Evolutionary conservation across 2,888 invertebrate species (phyloP).

Genomic region (Conus canariensis): DNA sequence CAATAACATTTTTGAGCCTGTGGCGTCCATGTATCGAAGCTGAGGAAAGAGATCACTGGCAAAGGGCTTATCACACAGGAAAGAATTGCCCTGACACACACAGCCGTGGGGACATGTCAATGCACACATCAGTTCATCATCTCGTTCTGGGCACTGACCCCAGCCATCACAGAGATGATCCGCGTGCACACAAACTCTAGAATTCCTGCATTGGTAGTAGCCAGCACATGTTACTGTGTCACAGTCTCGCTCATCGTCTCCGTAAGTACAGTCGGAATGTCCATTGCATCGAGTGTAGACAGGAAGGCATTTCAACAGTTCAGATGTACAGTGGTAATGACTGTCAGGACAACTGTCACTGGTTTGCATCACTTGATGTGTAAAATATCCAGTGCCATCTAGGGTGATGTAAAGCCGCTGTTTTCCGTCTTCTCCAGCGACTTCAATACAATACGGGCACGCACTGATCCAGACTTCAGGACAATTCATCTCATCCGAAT

Average conservation of each 20-base stretch:
- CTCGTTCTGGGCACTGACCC: slow-evolving; percentile 12
- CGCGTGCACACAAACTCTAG: not conserved
- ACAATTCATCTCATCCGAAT: not conserved
- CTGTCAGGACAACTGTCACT: not conserved
- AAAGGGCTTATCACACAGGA: not conserved
- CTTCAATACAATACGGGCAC: not conserved
- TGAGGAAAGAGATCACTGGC: not conserved
- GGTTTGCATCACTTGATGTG: not conserved
- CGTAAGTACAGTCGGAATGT: not conserved
- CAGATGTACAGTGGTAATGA: not conserved
- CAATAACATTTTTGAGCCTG: not conserved
- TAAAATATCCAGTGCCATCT: not conserved
- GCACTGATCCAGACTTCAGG: not conserved
- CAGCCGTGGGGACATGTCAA: not conserved
- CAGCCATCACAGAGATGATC: slow-evolving; percentile 16
- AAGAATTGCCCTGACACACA: not conserved
- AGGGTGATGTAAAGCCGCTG: not conserved
- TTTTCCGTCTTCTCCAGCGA: not conserved
- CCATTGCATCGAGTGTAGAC: slow-evolving; percentile 10
- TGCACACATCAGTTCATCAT: slow-evolving; percentile 13
- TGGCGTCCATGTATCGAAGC: not conserved
- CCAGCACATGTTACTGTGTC: not conserved
- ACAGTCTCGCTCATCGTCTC: not conserved
- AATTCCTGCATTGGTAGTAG: not conserved
- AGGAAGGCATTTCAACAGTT: not conserved